phyloP scores from a whole-genome alignment of 2,888 invertebrate genomes.

The Hydropsyche betteni region DNA sequence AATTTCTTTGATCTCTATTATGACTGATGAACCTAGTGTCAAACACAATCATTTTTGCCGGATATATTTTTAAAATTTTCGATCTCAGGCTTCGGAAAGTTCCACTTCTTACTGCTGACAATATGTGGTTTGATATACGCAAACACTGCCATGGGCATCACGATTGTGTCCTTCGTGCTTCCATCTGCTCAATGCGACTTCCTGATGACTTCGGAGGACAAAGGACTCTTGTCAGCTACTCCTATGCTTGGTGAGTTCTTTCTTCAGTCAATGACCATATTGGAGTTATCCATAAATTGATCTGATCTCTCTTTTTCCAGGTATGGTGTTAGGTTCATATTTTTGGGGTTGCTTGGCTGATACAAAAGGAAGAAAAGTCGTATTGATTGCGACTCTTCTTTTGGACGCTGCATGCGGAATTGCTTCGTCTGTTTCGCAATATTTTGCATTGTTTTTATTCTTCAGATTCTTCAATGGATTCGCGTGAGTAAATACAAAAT shows the following conservation, averaged over 20 bases:
- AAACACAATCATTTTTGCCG: no score
- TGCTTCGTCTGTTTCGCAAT: conserved; percentile 77
- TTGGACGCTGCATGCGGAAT: conserved; percentile 79
- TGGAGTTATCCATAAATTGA: not conserved
- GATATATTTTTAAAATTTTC: no score
- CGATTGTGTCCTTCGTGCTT: conserved; percentile 82
- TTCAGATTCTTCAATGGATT: conserved; percentile 82
- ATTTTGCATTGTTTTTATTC: conserved; percentile 75
- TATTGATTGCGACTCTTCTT: conserved; percentile 76
- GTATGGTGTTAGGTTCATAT: conserved; percentile 85
- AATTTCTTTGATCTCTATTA: no score
- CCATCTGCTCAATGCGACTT: conserved; percentile 87
- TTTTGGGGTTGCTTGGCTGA: conserved; percentile 88
- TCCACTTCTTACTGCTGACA: conserved; percentile 79
- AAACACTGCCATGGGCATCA: conserved; percentile 83
- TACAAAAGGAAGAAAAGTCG: conserved; percentile 80
- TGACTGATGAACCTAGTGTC: no score
- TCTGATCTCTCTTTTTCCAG: conserved; percentile 57
- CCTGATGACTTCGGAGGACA: conserved; percentile 79
- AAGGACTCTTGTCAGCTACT: conserved; percentile 79
- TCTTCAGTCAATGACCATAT: conserved; percentile 10
- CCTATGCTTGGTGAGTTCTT: conserved; percentile 74
- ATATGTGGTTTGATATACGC: conserved; percentile 83
- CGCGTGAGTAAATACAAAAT: conserved; percentile 68
- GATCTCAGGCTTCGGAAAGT: conserved; percentile 78